Evolutionary conservation across 2,113 vertebrate species (phyloP), one percentile per base, ranked within the genome.

Genomic region (Lanius collurio): DNA sequence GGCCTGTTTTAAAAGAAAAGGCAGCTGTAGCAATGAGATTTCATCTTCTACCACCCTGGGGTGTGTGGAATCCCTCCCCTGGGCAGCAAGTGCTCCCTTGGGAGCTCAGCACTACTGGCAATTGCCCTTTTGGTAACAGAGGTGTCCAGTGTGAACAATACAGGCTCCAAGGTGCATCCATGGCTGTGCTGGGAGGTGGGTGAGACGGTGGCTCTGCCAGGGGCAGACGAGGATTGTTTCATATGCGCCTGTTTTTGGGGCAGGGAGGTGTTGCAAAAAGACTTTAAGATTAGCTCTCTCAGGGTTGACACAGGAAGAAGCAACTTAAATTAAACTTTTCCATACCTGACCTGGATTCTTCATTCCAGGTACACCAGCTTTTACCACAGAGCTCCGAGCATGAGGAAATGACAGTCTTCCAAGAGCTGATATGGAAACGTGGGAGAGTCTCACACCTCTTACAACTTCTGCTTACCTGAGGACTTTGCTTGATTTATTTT

Each of bases 331-430:
- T 16, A 23, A 77, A 74, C 12, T 44, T 81, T 77, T 70, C 33
- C 42, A 9, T 84, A 78, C 64, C 55, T 93, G 84, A 87, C 70
- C 81, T 73, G 63, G 63, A 92, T 92, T 95, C 42, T 53, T 87
- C 57, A 83, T 73, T 83, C 50, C 67, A 86, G 49, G 30, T 55
- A 64, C 0, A 2, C 44, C 1, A 0, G 53, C 79, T 95, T 88
- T 73, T 86, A 79, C 62, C 42, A 50, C 56, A 71, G 60, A 87
- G 87, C 65, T 90, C 65, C 0, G 0, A 71, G 82, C 78, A 28
- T 15, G 42, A 87, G 73, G 69, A 87, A 91, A 50, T 52, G 3
- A 77, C 70, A 62, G 1, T 89, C 57, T 87, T 87, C 77, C 56
- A 75, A 87, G 65, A 71, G 65, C 35, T 89, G 52, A 50, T 56